These are phyloP conservation scores for Tautogolabrus adspersus DNA, from an alignment of 2,113 vertebrate species.

Conservation along the genomic window DNA sequence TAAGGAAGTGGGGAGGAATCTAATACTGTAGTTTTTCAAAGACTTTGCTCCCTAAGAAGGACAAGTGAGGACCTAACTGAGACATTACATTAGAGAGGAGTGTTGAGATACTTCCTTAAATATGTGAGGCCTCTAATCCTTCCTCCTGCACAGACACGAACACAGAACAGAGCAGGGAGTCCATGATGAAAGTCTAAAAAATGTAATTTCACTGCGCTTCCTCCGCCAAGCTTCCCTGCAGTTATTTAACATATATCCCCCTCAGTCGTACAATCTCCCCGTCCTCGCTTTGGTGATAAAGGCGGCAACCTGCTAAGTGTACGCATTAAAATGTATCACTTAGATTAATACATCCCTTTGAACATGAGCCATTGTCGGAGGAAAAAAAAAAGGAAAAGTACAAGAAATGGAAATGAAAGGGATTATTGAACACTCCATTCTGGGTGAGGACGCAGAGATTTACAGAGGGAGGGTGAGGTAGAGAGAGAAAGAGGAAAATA, in stretches of 20 bases:
- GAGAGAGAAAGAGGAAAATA: conserved; percentile 16
- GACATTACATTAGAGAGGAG: conserved; percentile 55
- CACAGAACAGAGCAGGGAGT: conserved; percentile 61
- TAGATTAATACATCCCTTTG: conserved; percentile 82
- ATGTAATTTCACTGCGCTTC: conserved; percentile 72
- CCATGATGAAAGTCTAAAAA: conserved; percentile 71
- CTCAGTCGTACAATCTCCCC: conserved; percentile 58
- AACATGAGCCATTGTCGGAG: conserved; percentile 73
- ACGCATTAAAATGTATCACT: conserved; percentile 81
- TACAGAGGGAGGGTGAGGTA: conserved; percentile 41
- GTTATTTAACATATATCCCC: conserved; percentile 76
- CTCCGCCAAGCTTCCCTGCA: conserved; percentile 62
- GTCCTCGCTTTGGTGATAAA: conserved; percentile 80
- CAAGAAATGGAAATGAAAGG: conserved; percentile 75
- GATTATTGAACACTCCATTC: conserved; percentile 72
- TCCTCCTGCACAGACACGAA: conserved; percentile 43
- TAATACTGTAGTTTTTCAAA: conserved; percentile 15
- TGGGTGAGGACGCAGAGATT: conserved; percentile 49
- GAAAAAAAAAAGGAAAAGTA: conserved; percentile 53
- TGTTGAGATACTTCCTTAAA: conserved; percentile 41
- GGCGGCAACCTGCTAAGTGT: conserved; percentile 76
- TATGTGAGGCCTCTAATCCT: conserved; percentile 61
- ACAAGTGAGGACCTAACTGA: conserved; percentile 34
- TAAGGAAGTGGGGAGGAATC: background rate
- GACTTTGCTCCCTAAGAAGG: conserved; percentile 7